Conservation (phyloP, 1,140 invertebrate species). For the Drosophila nigrodunni region DNA sequence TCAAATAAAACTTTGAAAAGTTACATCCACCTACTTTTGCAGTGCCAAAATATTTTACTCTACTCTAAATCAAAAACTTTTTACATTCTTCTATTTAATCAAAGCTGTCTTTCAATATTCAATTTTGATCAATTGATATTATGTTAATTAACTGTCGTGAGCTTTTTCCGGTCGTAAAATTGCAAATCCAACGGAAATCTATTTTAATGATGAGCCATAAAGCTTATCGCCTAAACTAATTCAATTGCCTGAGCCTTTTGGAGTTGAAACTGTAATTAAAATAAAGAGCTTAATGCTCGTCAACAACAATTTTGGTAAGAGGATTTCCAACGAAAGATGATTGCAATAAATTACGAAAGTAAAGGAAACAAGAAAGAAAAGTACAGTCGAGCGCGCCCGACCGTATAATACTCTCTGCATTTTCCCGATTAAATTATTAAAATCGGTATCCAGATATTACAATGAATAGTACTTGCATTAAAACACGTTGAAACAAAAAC, state of each 20-base stretch:
- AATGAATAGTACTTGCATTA: too few species aligned
- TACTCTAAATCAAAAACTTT: too few species aligned
- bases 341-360: slow-evolving; percentile 31
- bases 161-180: not conserved
- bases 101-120: not conserved
- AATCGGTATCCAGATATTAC: too few species aligned
- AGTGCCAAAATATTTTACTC: too few species aligned
- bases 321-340: slow-evolving; percentile 31
- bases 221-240: slow-evolving; percentile 41
- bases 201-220: slow-evolving; percentile 25
- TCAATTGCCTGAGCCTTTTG: slow-evolving; percentile 34
- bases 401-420: too few species aligned
- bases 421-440: too few species aligned
- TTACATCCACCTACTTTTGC: too few species aligned
- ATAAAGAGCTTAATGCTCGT: slow-evolving; percentile 41
- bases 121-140: not conserved
- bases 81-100: too few species aligned
- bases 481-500: too few species aligned
- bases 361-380: too few species aligned
- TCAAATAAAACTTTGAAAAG: too few species aligned
- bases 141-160: slow-evolving; percentile 4
- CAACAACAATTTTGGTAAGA: slow-evolving; percentile 17
- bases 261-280: slow-evolving; percentile 36
- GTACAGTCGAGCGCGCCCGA: too few species aligned
- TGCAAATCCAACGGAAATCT: slow-evolving; percentile 17